Conservation (phyloP, 2,113 vertebrate genomes). For the Prionailurus viverrinus region DNA sequence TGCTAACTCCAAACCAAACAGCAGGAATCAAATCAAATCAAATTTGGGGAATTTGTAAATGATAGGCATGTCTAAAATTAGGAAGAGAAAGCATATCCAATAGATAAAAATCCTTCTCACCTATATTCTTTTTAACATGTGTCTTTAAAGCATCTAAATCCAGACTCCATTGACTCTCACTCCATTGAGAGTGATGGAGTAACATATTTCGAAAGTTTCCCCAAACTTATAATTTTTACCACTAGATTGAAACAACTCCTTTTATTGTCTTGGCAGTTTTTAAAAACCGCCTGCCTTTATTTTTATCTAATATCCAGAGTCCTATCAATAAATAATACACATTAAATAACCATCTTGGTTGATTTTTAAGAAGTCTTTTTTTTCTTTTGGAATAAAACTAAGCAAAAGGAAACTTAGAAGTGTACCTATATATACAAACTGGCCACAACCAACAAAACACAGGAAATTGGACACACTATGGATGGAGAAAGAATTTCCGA, state of each 20-base stretch:
- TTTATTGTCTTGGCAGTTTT: constrained; percentile 27
- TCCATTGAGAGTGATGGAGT: background rate
- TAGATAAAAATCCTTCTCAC: constrained; percentile 1
- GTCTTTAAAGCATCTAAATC: constrained; percentile 27
- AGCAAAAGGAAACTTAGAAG: constrained; percentile 32
- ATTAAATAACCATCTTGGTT: constrained; percentile 74
- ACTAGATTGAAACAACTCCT: background rate
- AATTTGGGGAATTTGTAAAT: constrained; percentile 45
- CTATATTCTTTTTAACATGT: background rate
- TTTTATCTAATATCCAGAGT: constrained; percentile 4
- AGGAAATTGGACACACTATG: constrained; percentile 35
- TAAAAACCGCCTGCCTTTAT: background rate
- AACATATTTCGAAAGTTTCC: background rate
- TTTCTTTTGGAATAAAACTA: constrained; percentile 56
- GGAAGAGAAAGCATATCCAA: background rate
- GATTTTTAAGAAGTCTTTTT: background rate
- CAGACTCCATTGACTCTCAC: background rate
- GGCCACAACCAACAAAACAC: constrained; percentile 37
- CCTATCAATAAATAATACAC: background rate
- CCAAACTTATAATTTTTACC: background rate
- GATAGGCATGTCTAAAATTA: constrained; percentile 27
- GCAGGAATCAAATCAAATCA: background rate
- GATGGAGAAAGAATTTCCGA: constrained; percentile 60
- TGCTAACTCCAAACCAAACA: constrained; percentile 15
- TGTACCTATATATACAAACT: background rate